Evolutionary conservation across 2,888 invertebrate species (phyloP).

Genomic region (Acleris holmiana): DNA sequence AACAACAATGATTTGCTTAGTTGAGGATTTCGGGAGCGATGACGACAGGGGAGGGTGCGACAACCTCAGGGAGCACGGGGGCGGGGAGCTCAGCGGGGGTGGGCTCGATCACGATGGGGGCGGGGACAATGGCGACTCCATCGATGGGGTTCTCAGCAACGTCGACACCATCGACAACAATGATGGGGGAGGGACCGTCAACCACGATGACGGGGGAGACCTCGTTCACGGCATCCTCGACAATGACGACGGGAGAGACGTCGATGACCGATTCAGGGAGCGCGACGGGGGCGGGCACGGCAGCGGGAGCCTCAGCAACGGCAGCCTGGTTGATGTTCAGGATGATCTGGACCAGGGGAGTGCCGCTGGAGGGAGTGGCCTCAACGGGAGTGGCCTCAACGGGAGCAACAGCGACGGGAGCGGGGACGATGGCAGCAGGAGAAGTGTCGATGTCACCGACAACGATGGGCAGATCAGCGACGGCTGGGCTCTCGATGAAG

Average conservation of each 20-base stretch:
- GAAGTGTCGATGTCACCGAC: conserved; percentile 24
- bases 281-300: conserved; percentile 34
- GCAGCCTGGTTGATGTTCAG: conserved; percentile 50
- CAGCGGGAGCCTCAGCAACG: conserved; percentile 39
- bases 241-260: conserved; percentile 30
- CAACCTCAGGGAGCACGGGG: conserved; percentile 31
- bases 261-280: conserved; percentile 35
- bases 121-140: conserved; percentile 7
- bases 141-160: conserved; percentile 15
- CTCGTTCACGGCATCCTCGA: conserved; percentile 17
- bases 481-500: conserved; percentile 34
- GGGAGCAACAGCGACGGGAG: conserved; percentile 34
- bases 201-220: conserved; percentile 33
- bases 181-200: conserved; percentile 8
- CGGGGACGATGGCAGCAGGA: conserved; percentile 36
- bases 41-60: conserved; percentile 35
- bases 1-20: conserved; percentile 22
- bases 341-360: conserved; percentile 53
- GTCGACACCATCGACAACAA: conserved; percentile 10
- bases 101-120: conserved; percentile 24
- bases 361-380: conserved; percentile 38
- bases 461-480: conserved; percentile 29
- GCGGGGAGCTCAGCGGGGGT: conserved; percentile 18
- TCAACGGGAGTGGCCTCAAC: conserved; percentile 38
- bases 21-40: conserved; percentile 28